Base-by-base conservation (phyloP, 2,888 invertebrate genomes). In the Cataglyphis rosenhaueri region DNA sequence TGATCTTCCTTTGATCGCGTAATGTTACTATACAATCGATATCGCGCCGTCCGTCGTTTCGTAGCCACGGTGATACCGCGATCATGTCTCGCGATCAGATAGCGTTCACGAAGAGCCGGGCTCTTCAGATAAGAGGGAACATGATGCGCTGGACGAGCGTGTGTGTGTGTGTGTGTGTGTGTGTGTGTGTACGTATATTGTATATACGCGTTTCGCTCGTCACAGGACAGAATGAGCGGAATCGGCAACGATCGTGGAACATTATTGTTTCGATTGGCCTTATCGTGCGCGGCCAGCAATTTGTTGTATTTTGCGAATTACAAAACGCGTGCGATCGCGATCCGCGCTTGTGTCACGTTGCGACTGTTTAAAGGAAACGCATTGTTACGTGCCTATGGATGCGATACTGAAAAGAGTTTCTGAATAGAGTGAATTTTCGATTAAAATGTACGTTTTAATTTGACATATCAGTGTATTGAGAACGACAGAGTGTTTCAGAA, bases 11-110 rank as follows among this genome's bases (percentile, higher is more conserved):
- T 38, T 48, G 9, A 73, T 35, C 29, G 48, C 48, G 18, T 76
- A 75, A 85, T 73, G 66, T 73, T 73, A 59, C 65, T 18, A 9
- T 71, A 78, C 75, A 61, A 1, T 18, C 52, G 85, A 78, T 88
- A 78, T 81, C 83, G 35, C 44, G 71, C 79, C 74, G 81, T 66
- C 75, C 74, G 81, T 66, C 75, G 64, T 75, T 85, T 68, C 66
- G 48, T 70, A 59, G 62, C 48, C 61, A 55, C 29, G 82, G 68
- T 75, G 85, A 90, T 89, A 86, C 88, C 87, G 86, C 75, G 48
- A 48, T 82, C 74, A 75, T 86, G 89, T 86, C 81, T 86, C 89
- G 82, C 81, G 85, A 90, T 88, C 89, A 81, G 92, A 92, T 92
- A 90, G 78, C 82, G 66, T 86, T 91, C 89, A 89, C 92, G 92